These are phyloP conservation scores for Callyntrura guangdongensis DNA, from an alignment of 2,888 invertebrate genomes.

Conservation along the genomic window DNA sequence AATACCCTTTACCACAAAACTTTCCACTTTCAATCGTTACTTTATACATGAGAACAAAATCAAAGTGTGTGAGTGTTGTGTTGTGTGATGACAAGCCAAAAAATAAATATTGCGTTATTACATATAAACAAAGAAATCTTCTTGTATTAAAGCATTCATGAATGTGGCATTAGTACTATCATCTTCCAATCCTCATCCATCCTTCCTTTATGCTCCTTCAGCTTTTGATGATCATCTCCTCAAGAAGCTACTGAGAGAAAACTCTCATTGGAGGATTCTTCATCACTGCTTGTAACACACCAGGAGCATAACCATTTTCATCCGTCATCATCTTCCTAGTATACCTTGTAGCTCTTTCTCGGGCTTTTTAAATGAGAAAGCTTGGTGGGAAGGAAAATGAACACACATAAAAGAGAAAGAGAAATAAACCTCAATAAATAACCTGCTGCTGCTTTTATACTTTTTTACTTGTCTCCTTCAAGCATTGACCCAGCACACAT, in stretches of 20 bases:
- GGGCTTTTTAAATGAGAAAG: slow-evolving; percentile 31
- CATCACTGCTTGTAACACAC: slow-evolving; percentile 6
- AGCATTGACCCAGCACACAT: background rate
- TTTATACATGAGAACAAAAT: background rate
- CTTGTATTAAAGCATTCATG: background rate
- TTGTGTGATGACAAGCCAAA: background rate
- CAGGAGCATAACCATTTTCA: background rate
- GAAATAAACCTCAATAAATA: slow-evolving; percentile 68
- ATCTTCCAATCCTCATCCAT: background rate
- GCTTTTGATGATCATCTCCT: slow-evolving; percentile 13
- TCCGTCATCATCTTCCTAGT: slow-evolving; percentile 9
- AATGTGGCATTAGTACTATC: background rate
- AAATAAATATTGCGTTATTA: background rate
- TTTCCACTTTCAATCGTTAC: background rate
- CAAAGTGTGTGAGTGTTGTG: background rate
- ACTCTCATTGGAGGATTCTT: slow-evolving; percentile 32
- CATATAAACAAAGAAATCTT: background rate
- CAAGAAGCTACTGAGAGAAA: slow-evolving; percentile 17
- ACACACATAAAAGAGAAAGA: slow-evolving; percentile 50
- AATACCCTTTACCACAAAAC: background rate
- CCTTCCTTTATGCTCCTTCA: background rate
- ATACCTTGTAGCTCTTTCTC: background rate
- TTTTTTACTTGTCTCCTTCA: background rate
- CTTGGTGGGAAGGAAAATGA: slow-evolving; percentile 28
- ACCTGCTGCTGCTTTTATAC: slow-evolving; percentile 47